phyloP scores from a whole-genome alignment of 2,113 vertebrate genomes.

The Euleptes europaea region DNA sequence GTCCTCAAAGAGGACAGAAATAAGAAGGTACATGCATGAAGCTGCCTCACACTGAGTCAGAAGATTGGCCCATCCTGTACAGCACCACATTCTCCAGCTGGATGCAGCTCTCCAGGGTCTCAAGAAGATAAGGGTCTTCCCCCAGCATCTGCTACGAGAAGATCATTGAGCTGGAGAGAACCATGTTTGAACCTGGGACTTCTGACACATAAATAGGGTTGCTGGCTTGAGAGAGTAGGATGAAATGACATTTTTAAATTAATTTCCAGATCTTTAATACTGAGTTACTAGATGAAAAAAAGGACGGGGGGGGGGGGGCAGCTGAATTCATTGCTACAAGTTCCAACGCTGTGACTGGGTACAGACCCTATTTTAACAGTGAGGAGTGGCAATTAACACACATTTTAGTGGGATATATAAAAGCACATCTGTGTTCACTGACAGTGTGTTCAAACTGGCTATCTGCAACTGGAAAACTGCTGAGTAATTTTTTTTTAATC shows the following conservation, averaged over 20 bases:
- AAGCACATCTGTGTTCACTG: not conserved
- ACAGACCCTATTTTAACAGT: not conserved
- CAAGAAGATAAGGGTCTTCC: no score
- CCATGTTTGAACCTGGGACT: no score
- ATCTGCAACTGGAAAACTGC: not conserved
- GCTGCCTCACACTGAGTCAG: no score
- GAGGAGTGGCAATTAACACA: not conserved
- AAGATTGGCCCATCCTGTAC: no score
- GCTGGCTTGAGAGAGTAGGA: constrained; percentile 10
- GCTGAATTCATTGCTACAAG: not conserved
- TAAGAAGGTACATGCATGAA: no score
- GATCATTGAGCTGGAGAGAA: no score
- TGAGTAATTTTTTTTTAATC: not conserved
- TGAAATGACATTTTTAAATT: constrained; percentile 34
- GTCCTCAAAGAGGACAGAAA: no score
- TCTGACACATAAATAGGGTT: no score
- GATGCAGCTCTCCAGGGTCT: no score
- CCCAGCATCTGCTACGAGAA: no score
- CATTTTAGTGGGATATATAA: not conserved
- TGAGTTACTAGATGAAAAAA: not conserved
- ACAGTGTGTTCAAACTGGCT: not conserved
- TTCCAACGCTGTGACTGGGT: not conserved
- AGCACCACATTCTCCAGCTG: no score
- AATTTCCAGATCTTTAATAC: not conserved
- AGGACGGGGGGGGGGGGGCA: no score